Evolutionary conservation across 2,797 vertebrate genomes (phyloP).

Genomic region (Myotis planiceps): DNA sequence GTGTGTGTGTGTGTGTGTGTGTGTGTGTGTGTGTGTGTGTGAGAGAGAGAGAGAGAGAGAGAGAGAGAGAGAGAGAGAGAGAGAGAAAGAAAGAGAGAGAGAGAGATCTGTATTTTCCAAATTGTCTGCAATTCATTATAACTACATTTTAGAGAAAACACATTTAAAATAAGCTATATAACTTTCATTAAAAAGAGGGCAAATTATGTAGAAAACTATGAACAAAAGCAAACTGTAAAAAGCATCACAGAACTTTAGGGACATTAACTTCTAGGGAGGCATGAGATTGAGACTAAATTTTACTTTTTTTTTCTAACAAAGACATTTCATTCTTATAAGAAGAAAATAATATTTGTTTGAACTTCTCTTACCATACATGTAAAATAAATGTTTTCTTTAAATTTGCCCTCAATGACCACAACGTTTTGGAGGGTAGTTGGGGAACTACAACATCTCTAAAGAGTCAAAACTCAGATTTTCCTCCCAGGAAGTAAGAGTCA

Average conservation of each 20-base stretch:
- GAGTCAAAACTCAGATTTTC: not conserved
- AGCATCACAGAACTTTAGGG: not conserved
- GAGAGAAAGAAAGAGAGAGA: not conserved
- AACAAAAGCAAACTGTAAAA: not conserved
- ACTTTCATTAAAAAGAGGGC: not conserved
- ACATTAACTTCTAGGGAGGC: not conserved
- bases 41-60: no score
- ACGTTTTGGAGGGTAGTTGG: not conserved
- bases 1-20: not conserved
- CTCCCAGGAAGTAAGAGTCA: not conserved
- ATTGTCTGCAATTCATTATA: not conserved
- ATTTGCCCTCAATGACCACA: not conserved
- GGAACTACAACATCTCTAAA: not conserved
- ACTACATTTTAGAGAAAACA: not conserved
- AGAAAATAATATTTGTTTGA: not conserved
- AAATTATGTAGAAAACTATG: not conserved
- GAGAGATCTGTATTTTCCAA: not conserved
- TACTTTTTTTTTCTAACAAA: not conserved
- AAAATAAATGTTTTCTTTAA: conserved; percentile 15
- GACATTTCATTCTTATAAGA: not conserved
- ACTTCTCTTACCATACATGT: not conserved
- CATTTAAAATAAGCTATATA: not conserved
- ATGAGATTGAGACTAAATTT: conserved; percentile 5
- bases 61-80: no score
- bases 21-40: no score